phyloP scores from a whole-genome alignment of 2,888 invertebrate species.

The Psylliodes chrysocephalus region DNA sequence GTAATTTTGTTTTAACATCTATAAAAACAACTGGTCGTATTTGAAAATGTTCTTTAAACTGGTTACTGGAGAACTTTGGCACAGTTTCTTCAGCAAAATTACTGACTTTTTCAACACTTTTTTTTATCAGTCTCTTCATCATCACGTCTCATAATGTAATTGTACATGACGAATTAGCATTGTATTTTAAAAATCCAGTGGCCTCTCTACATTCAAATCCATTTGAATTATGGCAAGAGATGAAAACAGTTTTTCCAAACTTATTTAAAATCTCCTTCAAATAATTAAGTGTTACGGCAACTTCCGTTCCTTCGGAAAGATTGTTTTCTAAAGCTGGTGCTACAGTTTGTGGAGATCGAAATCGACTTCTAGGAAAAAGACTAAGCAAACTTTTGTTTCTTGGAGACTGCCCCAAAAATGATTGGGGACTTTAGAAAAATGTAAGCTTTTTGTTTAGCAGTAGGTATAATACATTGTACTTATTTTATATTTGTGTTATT shows the following conservation, averaged over 20 bases:
- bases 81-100: no score
- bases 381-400: neutral
- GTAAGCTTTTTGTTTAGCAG: neutral
- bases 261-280: neutral
- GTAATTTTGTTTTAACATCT: no score
- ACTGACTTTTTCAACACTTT: no score
- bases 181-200: neutral
- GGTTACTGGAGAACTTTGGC: no score
- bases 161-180: neutral
- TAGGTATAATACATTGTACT: neutral
- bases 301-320: constrained; percentile 8
- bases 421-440: neutral
- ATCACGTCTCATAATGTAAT: no score
- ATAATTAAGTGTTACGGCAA: neutral
- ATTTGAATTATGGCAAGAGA: neutral
- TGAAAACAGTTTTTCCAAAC: neutral
- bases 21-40: no score
- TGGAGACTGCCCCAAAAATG: neutral
- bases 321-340: constrained; percentile 19
- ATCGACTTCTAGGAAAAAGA: constrained; percentile 4
- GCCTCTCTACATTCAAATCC: neutral
- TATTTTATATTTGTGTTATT: neutral
- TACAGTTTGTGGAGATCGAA: neutral
- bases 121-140: no score
- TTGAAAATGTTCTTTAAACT: no score